Percentiles rank a stretch among this genome's conserved stretches.
These are phyloP conservation scores for Drosophila rhopaloa DNA, from an alignment of 1,140 invertebrate species.

Conservation along the genomic window DNA sequence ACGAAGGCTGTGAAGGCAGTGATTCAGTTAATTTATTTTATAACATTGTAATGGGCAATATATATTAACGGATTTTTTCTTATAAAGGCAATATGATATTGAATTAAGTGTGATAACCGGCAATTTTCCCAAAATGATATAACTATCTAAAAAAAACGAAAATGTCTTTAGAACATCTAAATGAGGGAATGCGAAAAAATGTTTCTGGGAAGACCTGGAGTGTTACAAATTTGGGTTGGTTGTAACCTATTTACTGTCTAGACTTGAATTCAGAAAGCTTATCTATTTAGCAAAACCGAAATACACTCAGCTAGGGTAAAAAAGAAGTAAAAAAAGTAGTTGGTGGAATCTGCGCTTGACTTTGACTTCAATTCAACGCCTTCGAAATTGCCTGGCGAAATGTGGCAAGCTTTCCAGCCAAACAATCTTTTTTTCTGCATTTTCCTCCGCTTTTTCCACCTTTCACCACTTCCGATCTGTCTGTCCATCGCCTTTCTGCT, in stretches of 20 bases:
- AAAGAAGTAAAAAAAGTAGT: conserved; percentile 1
- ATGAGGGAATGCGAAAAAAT: no score
- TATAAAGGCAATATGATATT: no score
- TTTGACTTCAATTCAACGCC: conserved; percentile 70
- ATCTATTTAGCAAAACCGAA: not conserved
- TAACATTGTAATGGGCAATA: no score
- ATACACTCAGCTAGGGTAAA: not conserved
- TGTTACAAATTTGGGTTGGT: no score
- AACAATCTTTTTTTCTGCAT: not conserved
- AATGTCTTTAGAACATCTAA: no score
- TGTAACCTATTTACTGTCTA: no score
- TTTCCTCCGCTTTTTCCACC: not conserved
- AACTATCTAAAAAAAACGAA: no score
- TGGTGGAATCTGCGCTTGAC: conserved; percentile 55
- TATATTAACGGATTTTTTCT: no score
- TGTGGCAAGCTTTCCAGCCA: conserved; percentile 1
- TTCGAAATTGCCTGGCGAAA: conserved; percentile 58
- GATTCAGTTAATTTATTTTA: no score
- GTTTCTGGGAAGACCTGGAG: no score
- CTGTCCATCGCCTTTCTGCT: conserved; percentile 25
- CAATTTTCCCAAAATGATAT: no score
- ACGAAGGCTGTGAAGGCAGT: not conserved
- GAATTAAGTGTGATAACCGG: no score
- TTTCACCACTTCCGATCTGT: conserved; percentile 26
- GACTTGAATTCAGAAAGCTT: not conserved